Conservation (phyloP, 2,797 vertebrate genomes). For the Xiphophorus birchmanni region DNA sequence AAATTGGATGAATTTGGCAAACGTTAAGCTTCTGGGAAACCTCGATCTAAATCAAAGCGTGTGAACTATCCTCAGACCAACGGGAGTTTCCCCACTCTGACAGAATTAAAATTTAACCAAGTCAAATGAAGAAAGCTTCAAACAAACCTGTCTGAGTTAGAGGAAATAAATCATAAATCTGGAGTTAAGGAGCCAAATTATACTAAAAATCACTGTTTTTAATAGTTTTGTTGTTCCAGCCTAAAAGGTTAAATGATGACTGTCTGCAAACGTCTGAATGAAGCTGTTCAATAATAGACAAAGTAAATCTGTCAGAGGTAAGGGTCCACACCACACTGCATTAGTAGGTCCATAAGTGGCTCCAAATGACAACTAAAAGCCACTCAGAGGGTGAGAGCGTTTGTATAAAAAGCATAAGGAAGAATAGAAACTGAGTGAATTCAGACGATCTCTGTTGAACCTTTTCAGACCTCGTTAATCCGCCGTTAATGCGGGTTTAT, state of each 20-base stretch:
- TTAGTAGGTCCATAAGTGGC: slow-evolving; percentile 46
- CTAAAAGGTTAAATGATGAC: background rate
- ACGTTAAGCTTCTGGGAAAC: background rate
- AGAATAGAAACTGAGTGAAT: background rate
- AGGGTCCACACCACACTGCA: slow-evolving; percentile 37
- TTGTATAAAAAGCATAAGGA: slow-evolving; percentile 24
- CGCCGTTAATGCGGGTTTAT: slow-evolving; percentile 26
- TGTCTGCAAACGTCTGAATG: background rate
- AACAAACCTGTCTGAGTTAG: background rate
- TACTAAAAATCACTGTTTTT: background rate
- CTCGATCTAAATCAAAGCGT: background rate
- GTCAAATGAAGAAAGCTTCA: background rate
- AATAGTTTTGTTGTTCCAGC: background rate
- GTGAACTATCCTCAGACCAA: background rate
- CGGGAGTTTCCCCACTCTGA: background rate
- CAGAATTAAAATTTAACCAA: background rate
- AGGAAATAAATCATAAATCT: background rate
- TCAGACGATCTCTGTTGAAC: background rate
- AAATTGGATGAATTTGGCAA: background rate
- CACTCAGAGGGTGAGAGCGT: slow-evolving; percentile 21
- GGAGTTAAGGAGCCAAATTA: background rate
- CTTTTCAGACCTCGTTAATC: slow-evolving; percentile 11
- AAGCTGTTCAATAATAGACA: background rate
- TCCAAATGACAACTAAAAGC: slow-evolving; percentile 16
- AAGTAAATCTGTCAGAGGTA: slow-evolving; percentile 6